Evolutionary conservation across 2,113 vertebrate species (phyloP).

Genomic region (Xenopus tropicalis): DNA sequence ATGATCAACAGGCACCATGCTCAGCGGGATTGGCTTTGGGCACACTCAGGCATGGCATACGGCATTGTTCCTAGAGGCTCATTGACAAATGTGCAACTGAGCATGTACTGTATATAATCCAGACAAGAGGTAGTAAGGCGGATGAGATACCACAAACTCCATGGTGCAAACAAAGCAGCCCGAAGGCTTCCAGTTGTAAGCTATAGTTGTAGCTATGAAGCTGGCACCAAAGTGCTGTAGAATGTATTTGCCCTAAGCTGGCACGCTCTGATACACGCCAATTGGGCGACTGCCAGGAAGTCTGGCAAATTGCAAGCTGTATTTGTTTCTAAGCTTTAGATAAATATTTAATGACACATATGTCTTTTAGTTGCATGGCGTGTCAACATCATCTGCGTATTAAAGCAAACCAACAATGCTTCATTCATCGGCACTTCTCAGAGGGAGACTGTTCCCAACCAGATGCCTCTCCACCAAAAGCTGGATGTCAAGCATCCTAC

Average conservation of each 20-base stretch:
- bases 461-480: background rate
- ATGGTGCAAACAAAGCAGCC: too few relatives aligned
- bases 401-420: conserved; percentile 8
- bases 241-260: background rate
- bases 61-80: too few relatives aligned
- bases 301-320: conserved; percentile 2
- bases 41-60: too few relatives aligned
- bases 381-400: conserved; percentile 16
- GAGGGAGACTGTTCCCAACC: background rate
- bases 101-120: too few relatives aligned
- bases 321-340: conserved; percentile 14
- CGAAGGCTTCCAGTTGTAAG: too few relatives aligned
- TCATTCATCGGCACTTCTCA: background rate
- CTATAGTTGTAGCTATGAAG: too few relatives aligned
- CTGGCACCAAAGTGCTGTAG: too few relatives aligned
- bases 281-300: conserved; percentile 24
- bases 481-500: background rate
- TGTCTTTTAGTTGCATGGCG: conserved; percentile 9
- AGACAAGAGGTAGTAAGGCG: too few relatives aligned
- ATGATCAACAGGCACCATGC: too few relatives aligned
- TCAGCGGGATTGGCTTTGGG: too few relatives aligned
- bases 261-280: conserved; percentile 1
- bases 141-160: too few relatives aligned
- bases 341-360: conserved; percentile 33
- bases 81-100: too few relatives aligned